phyloP scores from a whole-genome alignment of 2,113 vertebrate species.

The Tichodroma muraria region DNA sequence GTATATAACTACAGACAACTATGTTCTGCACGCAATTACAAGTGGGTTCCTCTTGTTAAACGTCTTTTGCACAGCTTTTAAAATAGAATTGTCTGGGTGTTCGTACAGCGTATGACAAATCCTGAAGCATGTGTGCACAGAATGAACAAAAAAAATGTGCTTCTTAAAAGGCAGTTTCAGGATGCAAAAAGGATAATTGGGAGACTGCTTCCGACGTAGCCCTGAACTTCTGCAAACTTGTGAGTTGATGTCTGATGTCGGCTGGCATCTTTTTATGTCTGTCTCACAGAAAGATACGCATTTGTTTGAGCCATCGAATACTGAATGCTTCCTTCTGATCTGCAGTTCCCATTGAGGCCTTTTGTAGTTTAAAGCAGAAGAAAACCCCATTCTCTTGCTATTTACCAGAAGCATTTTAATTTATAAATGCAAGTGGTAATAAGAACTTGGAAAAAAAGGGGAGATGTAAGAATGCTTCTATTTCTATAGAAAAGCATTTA shows the following conservation, averaged over 20 bases:
- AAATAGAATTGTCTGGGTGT: not conserved
- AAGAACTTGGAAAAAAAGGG: not conserved
- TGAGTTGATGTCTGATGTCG: not conserved
- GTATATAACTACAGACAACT: not conserved
- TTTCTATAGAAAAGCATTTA: not conserved
- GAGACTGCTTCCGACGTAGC: not conserved
- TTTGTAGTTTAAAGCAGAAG: not conserved
- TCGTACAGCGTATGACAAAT: accelerated
- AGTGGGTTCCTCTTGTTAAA: not conserved
- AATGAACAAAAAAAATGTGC: not conserved
- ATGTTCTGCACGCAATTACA: accelerated
- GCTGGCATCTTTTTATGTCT: accelerated
- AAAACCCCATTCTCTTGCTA: accelerated
- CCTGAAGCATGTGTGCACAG: accelerated
- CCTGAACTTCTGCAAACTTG: not conserved
- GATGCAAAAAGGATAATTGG: not conserved
- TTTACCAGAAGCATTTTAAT: not conserved
- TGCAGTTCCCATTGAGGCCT: not conserved
- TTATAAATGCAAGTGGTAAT: not conserved
- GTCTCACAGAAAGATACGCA: accelerated
- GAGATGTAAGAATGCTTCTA: not conserved
- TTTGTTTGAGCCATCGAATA: not conserved
- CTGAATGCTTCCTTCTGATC: not conserved
- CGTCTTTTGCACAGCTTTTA: not conserved
- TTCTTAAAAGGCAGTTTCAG: not conserved